phyloP scores from a whole-genome alignment of 2,797 vertebrate species.

The Atherinosoma microstoma region DNA sequence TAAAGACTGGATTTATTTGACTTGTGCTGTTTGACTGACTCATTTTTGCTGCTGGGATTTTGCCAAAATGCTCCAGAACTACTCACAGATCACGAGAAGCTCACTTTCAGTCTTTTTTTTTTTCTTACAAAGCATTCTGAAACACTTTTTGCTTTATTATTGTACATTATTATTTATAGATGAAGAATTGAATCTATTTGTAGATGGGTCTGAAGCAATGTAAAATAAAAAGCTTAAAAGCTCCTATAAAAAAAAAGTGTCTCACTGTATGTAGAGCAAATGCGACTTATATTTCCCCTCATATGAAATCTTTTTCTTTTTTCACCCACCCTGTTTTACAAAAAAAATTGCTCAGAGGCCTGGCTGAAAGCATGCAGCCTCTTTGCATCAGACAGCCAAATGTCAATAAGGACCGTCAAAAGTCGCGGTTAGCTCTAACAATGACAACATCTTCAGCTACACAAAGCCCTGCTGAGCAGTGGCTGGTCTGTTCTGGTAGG shows the following conservation, averaged over 20 bases:
- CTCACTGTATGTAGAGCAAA: not conserved
- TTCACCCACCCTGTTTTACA: not conserved
- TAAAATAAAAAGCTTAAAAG: not conserved
- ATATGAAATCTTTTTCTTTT: not conserved
- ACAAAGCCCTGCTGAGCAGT: constrained; percentile 63
- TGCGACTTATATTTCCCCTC: not conserved
- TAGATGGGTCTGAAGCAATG: not conserved
- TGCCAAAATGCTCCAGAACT: not conserved
- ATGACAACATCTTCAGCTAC: constrained; percentile 52
- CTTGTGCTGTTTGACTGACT: not conserved
- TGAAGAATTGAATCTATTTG: not conserved
- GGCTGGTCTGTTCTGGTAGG: constrained; percentile 50
- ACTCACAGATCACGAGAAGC: no score
- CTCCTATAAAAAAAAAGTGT: not conserved
- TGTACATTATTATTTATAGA: not conserved
- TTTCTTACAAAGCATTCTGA: not conserved
- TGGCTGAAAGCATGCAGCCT: constrained; percentile 21
- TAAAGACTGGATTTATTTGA: not conserved
- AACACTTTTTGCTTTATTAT: not conserved
- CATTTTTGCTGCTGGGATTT: not conserved
- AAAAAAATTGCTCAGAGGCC: constrained; percentile 23
- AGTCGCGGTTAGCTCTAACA: constrained; percentile 51
- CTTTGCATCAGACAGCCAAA: constrained; percentile 53
- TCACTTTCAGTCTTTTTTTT: no score
- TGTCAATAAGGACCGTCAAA: constrained; percentile 55